Evolutionary conservation across 1,140 invertebrate species (phyloP).

Genomic region (Thaumetopoea pityocampa): DNA sequence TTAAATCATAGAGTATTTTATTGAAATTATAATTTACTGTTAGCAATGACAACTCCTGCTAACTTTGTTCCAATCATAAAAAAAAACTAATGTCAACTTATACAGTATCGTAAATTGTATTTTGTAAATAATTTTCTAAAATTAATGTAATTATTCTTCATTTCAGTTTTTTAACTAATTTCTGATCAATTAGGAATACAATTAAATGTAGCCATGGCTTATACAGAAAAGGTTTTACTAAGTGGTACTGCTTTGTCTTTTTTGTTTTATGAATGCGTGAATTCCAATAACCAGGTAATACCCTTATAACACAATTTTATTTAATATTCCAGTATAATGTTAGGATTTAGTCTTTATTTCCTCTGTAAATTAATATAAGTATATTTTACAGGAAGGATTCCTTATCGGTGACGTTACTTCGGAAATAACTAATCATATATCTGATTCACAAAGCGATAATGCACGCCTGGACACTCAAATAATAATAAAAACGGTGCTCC

Average conservation of each 20-base stretch:
- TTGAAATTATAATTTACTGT: no score
- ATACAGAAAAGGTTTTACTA: conserved; percentile 66
- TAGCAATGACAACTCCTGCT: no score
- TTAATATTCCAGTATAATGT: not conserved
- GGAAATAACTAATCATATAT: conserved; percentile 80
- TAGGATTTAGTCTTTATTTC: not conserved
- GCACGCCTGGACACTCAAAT: conserved; percentile 77
- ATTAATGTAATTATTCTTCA: no score
- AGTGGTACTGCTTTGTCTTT: conserved; percentile 79
- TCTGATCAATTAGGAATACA: no score
- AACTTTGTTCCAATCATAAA: no score
- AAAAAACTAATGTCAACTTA: no score
- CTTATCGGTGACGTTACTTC: conserved; percentile 78
- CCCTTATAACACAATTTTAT: not conserved
- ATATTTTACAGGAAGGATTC: conserved; percentile 79
- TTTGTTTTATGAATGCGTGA: conserved; percentile 79
- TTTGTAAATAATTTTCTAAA: no score
- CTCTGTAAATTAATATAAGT: not conserved
- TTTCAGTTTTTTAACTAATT: no score
- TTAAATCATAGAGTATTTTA: no score
- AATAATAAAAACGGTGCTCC: conserved; percentile 76
- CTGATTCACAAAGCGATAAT: conserved; percentile 78
- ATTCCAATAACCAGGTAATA: conserved; percentile 77
- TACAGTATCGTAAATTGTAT: no score
- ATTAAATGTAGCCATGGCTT: conserved; percentile 52